Evolutionary conservation across 2,113 vertebrate genomes (phyloP), one percentile per base, ranked within the genome.

Genomic region (Atractosteus spatula): DNA sequence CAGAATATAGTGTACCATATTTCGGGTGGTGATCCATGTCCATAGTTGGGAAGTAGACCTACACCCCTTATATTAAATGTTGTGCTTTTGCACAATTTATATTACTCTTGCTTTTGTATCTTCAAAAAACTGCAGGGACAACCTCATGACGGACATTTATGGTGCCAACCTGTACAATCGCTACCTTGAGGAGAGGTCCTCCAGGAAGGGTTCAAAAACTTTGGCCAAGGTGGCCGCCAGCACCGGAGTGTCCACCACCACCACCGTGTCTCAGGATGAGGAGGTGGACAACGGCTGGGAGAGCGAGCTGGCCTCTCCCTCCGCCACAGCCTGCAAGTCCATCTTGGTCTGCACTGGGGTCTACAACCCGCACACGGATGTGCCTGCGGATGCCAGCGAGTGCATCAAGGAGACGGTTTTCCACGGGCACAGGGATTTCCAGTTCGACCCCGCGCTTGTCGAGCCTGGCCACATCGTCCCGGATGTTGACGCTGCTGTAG

Each of bases 91-190:
- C 29, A 29, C 29, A 29, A 29, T 29, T 29, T 1, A 29, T 29
- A 29, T 1, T 1, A 29, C 29, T 29, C 1, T 29, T 29, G 29
- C 29, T 29, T 29, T 29, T 29, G 29, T 29, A 29, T 29, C 29
- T 29, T 29, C 29, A 29, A 29, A 29, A 29, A 29, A 7, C 10
- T 51, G 5, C 81, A 97, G 95, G 7, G 95, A 96, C 81, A 97
- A 97, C 12, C 72, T 93, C 44, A 94, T 95, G 94, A 96, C 95
- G 0, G 95, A 96, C 5, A 87, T 97, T 59, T 97, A 94, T 3
- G 95, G 95, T 16, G 95, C 95, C 4, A 97, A 97, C 82, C 89
- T 95, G 16, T 97, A 94, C 86, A 93, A 95, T 79, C 92, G 92
- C 66, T 94, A 90, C 86, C 92, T 97, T 64, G 66, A 87, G 62